Conservation (phyloP, 1,140 invertebrate genomes). For the Homarus americanus region DNA sequence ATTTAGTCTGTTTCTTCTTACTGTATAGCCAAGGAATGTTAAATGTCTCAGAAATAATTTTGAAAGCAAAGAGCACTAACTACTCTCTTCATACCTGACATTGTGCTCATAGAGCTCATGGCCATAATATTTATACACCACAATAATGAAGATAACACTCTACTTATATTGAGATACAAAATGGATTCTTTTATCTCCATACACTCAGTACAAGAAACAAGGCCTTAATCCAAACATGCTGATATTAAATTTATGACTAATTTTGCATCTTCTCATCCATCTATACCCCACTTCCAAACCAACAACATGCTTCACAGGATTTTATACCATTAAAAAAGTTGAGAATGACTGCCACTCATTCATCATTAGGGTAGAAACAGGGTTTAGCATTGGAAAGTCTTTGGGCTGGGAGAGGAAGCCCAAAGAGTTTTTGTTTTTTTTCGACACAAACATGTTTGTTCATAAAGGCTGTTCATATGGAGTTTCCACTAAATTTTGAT, state of each 20-base stretch:
- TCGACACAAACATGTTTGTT: not conserved
- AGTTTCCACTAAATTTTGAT: not conserved
- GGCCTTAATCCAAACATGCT: conserved; percentile 36
- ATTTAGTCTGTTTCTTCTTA: too few species aligned
- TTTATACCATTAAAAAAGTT: conserved; percentile 1
- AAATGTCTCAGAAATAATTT: not conserved
- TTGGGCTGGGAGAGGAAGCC: not conserved
- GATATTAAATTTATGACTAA: conserved; percentile 17
- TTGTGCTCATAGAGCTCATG: not conserved
- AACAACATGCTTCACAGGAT: conserved; percentile 20
- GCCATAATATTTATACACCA: not conserved
- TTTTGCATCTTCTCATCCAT: conserved; percentile 12
- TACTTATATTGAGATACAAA: conserved; percentile 7
- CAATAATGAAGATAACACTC: not conserved
- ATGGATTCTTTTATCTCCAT: conserved; percentile 20
- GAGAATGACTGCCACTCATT: not conserved
- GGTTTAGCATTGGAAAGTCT: not conserved
- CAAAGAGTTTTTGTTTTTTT: not conserved
- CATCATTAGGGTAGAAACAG: not conserved
- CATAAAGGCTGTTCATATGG: not conserved
- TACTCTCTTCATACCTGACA: not conserved
- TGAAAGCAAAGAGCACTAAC: not conserved
- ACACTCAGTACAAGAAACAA: conserved; percentile 25
- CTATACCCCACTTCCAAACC: conserved; percentile 32
- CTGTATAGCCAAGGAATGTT: too few species aligned